A percentile compares a stretch with the other conserved stretches of the same genome.
Conservation (phyloP, 2,113 vertebrate species). For the Chaetura pelagica region DNA sequence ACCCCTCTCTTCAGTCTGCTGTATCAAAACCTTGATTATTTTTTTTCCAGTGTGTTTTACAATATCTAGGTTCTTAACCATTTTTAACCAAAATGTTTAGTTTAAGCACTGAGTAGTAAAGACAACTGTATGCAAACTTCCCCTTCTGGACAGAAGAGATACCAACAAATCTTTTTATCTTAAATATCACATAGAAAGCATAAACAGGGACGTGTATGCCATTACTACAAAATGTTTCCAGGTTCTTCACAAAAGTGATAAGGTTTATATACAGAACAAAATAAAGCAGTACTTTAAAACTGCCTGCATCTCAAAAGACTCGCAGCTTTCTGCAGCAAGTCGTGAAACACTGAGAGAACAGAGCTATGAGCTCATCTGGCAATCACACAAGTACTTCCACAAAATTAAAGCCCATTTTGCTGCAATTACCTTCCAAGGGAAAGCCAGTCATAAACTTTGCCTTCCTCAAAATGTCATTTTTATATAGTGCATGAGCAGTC, state of each 20-base stretch:
- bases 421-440: not conserved
- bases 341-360: not conserved
- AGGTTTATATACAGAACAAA: not conserved
- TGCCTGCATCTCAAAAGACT: not conserved
- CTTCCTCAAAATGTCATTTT: not conserved
- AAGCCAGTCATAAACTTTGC: not conserved
- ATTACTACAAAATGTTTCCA: not conserved
- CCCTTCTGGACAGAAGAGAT: not conserved
- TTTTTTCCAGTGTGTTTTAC: not conserved
- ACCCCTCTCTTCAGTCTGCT: not conserved
- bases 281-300: not conserved
- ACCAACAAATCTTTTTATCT: not conserved
- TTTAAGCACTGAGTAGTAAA: not conserved
- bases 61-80: not conserved
- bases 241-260: not conserved
- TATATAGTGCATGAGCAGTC: not conserved
- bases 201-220: not conserved
- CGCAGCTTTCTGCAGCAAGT: not conserved
- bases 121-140: not conserved
- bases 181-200: not conserved
- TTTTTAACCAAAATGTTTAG: rapidly evolving
- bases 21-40: not conserved
- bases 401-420: not conserved
- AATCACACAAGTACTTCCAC: not conserved
- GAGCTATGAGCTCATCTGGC: not conserved